Evolutionary conservation across 2,888 invertebrate species (phyloP).

Genomic region (Tortrix viridana): DNA sequence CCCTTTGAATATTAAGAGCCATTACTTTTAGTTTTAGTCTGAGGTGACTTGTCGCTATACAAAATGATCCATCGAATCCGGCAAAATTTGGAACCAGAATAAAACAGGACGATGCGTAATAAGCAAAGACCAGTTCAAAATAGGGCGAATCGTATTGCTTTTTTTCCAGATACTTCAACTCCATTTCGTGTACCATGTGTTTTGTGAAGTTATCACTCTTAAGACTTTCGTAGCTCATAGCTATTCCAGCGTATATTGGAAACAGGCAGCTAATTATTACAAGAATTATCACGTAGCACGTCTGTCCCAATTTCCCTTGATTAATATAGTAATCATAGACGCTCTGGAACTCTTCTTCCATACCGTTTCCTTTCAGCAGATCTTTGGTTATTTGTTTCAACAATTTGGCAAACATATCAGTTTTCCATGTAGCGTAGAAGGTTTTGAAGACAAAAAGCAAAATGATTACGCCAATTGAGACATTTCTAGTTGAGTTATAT

Average conservation of each 20-base stretch:
- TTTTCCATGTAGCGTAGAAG: constrained; percentile 56
- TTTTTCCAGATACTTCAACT: constrained; percentile 58
- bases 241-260: constrained; percentile 58
- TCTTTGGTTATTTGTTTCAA: constrained; percentile 60
- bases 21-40: constrained; percentile 64
- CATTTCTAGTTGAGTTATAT: constrained; percentile 60
- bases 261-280: constrained; percentile 56
- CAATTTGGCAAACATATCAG: constrained; percentile 52
- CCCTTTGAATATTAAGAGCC: constrained; percentile 53
- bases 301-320: constrained; percentile 55
- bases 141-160: constrained; percentile 65
- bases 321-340: constrained; percentile 59
- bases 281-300: constrained; percentile 61
- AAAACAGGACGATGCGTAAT: constrained; percentile 56
- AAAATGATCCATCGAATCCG: constrained; percentile 69
- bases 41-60: constrained; percentile 65
- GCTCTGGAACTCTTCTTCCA: constrained; percentile 57
- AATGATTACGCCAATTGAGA: constrained; percentile 57
- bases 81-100: constrained; percentile 58
- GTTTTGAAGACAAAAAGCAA: constrained; percentile 65
- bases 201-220: constrained; percentile 54
- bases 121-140: constrained; percentile 63
- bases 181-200: constrained; percentile 68
- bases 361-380: constrained; percentile 56
- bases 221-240: constrained; percentile 58